phyloP scores from a whole-genome alignment of 2,113 vertebrate genomes.

The Hirundichthys speculiger region DNA sequence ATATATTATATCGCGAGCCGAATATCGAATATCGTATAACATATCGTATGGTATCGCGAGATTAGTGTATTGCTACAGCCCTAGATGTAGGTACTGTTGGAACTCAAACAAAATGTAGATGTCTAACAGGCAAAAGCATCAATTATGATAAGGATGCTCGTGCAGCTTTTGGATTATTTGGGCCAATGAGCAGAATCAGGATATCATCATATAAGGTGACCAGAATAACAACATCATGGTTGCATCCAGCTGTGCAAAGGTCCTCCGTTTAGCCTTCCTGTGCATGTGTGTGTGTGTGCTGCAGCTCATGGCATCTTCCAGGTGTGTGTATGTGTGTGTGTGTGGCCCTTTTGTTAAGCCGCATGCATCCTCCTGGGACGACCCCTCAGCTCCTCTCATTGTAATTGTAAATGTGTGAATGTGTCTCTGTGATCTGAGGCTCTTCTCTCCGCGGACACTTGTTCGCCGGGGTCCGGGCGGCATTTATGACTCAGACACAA shows the following conservation, averaged over 20 bases:
- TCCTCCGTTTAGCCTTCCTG: no score
- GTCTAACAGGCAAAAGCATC: no score
- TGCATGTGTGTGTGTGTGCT: slow-evolving; percentile 14
- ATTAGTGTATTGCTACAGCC: no score
- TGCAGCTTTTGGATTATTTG: background rate
- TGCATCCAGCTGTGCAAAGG: slow-evolving; percentile 15
- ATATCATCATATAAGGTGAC: background rate
- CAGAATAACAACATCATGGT: background rate
- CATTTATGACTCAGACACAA: slow-evolving; percentile 54
- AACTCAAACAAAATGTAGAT: no score
- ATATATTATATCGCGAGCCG: no score
- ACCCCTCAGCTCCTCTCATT: slow-evolving; percentile 52
- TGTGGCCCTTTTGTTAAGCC: slow-evolving; percentile 56
- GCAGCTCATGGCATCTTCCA: background rate
- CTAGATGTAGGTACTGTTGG: no score
- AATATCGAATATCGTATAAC: no score
- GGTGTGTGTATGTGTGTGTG: slow-evolving; percentile 30
- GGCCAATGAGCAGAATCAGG: background rate
- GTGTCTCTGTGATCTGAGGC: slow-evolving; percentile 51
- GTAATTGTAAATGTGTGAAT: slow-evolving; percentile 68
- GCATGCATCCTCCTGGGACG: slow-evolving; percentile 56
- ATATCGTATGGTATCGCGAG: no score
- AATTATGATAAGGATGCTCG: no score
- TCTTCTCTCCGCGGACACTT: slow-evolving; percentile 45
- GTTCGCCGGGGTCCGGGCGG: slow-evolving; percentile 17